Conservation (phyloP, 2,888 invertebrate genomes). For the Caenorhabditis wallacei region DNA sequence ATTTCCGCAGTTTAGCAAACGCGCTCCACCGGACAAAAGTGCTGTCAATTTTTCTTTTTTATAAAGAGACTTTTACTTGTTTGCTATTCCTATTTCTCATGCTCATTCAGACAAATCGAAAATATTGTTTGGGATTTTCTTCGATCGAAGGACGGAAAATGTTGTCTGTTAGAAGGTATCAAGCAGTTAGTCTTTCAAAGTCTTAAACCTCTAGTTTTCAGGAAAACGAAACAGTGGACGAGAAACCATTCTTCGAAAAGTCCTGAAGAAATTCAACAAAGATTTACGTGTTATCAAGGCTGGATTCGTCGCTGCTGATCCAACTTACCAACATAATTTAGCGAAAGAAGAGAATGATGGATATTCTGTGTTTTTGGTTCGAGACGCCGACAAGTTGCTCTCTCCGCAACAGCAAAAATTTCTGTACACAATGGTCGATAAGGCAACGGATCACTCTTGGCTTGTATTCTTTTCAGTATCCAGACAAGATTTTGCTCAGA, state of each 20-base stretch:
- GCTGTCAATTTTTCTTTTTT: neutral
- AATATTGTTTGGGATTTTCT: constrained; percentile 57
- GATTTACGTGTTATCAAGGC: constrained; percentile 56
- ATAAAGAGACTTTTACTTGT: neutral
- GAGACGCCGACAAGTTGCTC: constrained; percentile 59
- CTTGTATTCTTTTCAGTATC: constrained; percentile 63
- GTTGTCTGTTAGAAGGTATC: constrained; percentile 58
- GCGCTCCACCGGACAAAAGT: neutral
- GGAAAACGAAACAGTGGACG: constrained; percentile 58
- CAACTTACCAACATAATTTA: constrained; percentile 43
- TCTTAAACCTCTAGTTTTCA: constrained; percentile 2
- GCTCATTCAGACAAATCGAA: constrained; percentile 34
- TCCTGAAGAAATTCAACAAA: constrained; percentile 33
- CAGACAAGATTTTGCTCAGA: constrained; percentile 55
- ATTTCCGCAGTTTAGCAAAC: neutral
- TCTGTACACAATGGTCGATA: constrained; percentile 63
- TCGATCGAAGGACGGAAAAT: constrained; percentile 57
- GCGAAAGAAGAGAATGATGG: constrained; percentile 54
- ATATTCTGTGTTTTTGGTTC: constrained; percentile 49
- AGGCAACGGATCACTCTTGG: constrained; percentile 58
- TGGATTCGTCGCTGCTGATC: constrained; percentile 60
- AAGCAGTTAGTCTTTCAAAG: neutral
- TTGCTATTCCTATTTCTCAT: constrained; percentile 3
- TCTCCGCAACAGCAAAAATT: constrained; percentile 61
- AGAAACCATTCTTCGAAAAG: constrained; percentile 47